phyloP scores from a whole-genome alignment of 2,888 invertebrate species.

The Parnassius apollo region DNA sequence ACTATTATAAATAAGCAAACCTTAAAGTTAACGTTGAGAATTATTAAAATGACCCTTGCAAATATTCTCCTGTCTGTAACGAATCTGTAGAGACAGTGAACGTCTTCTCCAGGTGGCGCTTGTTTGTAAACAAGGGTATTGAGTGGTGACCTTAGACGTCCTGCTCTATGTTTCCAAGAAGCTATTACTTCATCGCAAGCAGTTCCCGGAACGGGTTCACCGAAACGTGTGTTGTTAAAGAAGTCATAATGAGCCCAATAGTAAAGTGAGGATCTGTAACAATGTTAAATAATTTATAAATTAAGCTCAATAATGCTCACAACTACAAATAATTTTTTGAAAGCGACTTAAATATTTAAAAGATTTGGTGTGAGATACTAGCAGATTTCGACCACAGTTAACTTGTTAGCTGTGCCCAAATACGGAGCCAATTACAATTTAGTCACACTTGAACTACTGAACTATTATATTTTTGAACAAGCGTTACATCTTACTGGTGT shows the following conservation, averaged over 20 bases:
- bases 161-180: slow-evolving; percentile 90
- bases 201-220: slow-evolving; percentile 89
- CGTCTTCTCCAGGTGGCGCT: slow-evolving; percentile 85
- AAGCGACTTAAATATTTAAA: too few relatives aligned
- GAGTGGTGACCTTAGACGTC: slow-evolving; percentile 89
- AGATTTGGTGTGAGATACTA: too few relatives aligned
- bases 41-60: slow-evolving; percentile 89
- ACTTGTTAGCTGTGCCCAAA: too few relatives aligned
- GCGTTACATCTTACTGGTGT: too few relatives aligned
- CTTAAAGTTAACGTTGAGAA: slow-evolving; percentile 91
- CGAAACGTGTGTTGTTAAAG: slow-evolving; percentile 94
- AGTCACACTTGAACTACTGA: too few relatives aligned
- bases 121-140: slow-evolving; percentile 94
- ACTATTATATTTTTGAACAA: too few relatives aligned
- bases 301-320: too few relatives aligned
- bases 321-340: too few relatives aligned
- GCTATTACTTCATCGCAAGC: slow-evolving; percentile 94
- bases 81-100: slow-evolving; percentile 91
- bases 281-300: too few relatives aligned
- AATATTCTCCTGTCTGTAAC: slow-evolving; percentile 90
- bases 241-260: slow-evolving; percentile 97
- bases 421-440: too few relatives aligned
- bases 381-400: too few relatives aligned
- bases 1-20: slow-evolving; percentile 48
- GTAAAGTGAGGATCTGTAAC: slow-evolving; percentile 89